Evolutionary conservation across 2,113 vertebrate genomes (phyloP), one percentile per base, ranked within the genome.

Genomic region (Zosterops pallidus): DNA sequence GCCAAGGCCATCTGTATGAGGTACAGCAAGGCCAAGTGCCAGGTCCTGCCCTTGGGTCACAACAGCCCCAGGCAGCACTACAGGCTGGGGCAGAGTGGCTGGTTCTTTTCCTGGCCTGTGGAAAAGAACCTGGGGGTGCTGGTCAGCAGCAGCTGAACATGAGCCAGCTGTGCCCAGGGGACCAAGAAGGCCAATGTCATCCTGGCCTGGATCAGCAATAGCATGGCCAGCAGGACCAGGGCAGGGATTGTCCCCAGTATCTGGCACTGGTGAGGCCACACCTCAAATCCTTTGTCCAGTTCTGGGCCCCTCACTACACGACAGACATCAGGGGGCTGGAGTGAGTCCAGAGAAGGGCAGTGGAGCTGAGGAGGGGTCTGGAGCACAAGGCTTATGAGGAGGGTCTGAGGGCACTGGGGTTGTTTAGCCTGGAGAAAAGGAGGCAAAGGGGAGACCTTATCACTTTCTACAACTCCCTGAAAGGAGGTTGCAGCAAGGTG

Each of bases 41-140:
- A 0, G 33, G 13, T 60, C 39, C 39, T 75, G 53, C 39, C 4
- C 46, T 46, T 67, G 28, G 15, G 20, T n/a, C 39, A 46, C n/a
- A 82, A 25, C 23, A 74, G 13, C 13, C 44, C 28, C 46, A 28
- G 9, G 62, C 60, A 39, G 16, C 0, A 1, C 77, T 46, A 17
- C 39, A 29, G 39, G 28, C 53, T n/a, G 53, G 23, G 60, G 6
- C 14, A 60, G 37, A 74, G 24, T 14, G 46, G 20, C 62, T 12
- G 20, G 7, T n/a, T n/a, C n/a, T n/a, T n/a, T n/a, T n/a, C 21
- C 22, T 29, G 53, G 1, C 16, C 1, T 1, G 19, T 6, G 4
- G 46, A 41, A 89, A 82, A 75, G 53, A 20, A 25, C 29, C 16
- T 19, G 16, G 7, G 37, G 5, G 9, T 53, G n/a, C 53, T 60